Evolutionary conservation across 2,113 vertebrate species (phyloP).

Genomic region (Cinclus mexicanus): DNA sequence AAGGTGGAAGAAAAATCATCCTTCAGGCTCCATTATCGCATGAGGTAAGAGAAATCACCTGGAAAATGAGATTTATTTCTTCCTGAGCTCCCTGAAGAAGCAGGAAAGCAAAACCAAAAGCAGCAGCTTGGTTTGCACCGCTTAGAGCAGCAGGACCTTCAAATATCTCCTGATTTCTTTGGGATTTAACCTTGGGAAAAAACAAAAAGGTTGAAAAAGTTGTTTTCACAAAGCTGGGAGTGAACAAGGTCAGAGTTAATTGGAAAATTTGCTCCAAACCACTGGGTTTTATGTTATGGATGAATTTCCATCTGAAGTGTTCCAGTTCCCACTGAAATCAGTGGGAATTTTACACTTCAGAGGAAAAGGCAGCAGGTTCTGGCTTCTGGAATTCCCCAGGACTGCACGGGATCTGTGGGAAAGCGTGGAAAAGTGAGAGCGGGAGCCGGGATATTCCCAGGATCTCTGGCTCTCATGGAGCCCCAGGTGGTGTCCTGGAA

Average conservation of each 20-base stretch:
- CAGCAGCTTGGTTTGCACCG: not conserved
- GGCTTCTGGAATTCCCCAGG: not conserved
- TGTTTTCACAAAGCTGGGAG: not conserved
- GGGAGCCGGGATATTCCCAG: not conserved
- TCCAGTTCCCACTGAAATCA: not conserved
- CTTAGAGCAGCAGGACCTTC: not conserved
- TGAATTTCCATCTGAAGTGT: not conserved
- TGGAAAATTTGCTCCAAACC: not conserved
- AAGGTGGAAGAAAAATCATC: constrained; percentile 84
- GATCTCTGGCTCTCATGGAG: no score
- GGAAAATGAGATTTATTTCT: not conserved
- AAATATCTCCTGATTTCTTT: not conserved
- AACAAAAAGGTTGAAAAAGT: not conserved
- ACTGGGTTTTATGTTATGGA: not conserved
- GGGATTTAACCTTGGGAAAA: not conserved
- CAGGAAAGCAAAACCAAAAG: not conserved
- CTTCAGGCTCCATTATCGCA: constrained; percentile 88
- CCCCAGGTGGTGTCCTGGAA: not conserved
- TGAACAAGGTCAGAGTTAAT: not conserved
- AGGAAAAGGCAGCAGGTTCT: not conserved
- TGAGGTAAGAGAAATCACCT: constrained; percentile 81
- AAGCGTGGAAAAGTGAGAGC: not conserved
- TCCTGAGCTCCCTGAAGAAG: not conserved
- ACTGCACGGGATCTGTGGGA: not conserved
- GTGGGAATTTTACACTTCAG: not conserved